Evolutionary conservation across 2,797 vertebrate species (phyloP).

Genomic region (Chelon auratus): DNA sequence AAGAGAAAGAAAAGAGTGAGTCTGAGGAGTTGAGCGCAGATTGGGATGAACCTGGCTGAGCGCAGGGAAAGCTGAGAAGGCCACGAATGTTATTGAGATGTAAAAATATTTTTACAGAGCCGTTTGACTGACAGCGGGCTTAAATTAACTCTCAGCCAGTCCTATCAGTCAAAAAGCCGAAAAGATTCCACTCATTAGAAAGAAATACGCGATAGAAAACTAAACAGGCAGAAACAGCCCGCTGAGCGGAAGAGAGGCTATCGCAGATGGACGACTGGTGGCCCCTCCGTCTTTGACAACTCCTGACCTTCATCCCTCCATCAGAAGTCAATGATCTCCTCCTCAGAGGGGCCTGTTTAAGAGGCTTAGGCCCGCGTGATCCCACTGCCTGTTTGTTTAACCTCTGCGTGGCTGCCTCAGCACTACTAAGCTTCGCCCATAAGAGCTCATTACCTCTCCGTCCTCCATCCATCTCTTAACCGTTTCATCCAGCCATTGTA

Average conservation of each 20-base stretch:
- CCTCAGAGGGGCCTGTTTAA: constrained; percentile 72
- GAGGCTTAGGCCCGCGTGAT: constrained; percentile 81
- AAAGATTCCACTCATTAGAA: constrained; percentile 12
- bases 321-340: constrained; percentile 82
- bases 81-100: constrained; percentile 31
- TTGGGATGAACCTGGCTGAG: constrained; percentile 38
- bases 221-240: constrained; percentile 17
- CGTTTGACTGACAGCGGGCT: constrained; percentile 56
- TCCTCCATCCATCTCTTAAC: constrained; percentile 17
- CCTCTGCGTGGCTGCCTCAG: constrained; percentile 70
- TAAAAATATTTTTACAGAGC: constrained; percentile 58
- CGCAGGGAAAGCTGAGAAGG: constrained; percentile 48
- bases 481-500: constrained; percentile 29
- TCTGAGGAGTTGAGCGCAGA: constrained; percentile 36
- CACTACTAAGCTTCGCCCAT: constrained; percentile 65
- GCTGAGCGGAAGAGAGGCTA: not conserved
- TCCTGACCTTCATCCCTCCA: constrained; percentile 67
- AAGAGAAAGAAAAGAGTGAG: constrained; percentile 55
- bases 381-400: constrained; percentile 79
- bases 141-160: constrained; percentile 48
- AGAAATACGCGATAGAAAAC: not conserved
- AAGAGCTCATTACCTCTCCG: constrained; percentile 72
- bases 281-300: constrained; percentile 45
- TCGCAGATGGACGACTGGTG: not conserved
- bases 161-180: constrained; percentile 28